Base-by-base conservation (phyloP, 2,888 invertebrate genomes). In the Elaeidobius kamerunicus region DNA sequence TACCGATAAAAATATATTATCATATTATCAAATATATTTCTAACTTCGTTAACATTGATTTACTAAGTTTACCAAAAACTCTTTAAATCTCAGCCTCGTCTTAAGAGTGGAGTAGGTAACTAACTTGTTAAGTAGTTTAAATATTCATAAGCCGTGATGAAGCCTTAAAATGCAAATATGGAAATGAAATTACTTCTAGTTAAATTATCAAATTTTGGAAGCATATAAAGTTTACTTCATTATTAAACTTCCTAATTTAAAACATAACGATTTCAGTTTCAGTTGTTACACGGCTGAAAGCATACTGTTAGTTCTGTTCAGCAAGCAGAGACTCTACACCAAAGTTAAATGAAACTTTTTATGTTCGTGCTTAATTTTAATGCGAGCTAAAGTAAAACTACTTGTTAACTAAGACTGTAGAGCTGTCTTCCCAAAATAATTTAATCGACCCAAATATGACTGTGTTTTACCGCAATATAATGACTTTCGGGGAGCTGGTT, bases 161-260 rank as follows among this genome's bases (percentile, higher is more conserved):
- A 62, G 63, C 55, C 60, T 60, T 54, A 60, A 62, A 61, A 61
- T 61, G 63, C 64, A 65, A 66, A 66, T 67, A 67, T 67, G 67
- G 64, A 67, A 67, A 68, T 67, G 65, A 62, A 66, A 67, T 67
- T 67, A 66, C 65, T 64, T 61, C 60, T 61, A 64, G 62, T 66
- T 63, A 65, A 63, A 66, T 66, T 66, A 67, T 67, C 67, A 65
- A 67, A 67, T 67, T 67, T 65, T 63, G 60, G 60, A 61, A 59
- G 64, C 64, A 62, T 66, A 64, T 64, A 66, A 65, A 67, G 61
- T 65, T 65, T 63, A 60, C 57, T 60, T 63, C 59, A 61, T 64
- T 63, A 64, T 61, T 60, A 60, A 62, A 62, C 61, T 61, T 58
- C 46, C 56, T 16, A 60, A 62, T 62, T 61, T 62, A 56, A 57